Base-by-base conservation (phyloP, 2,113 vertebrate genomes). In the Anseranas semipalmata region DNA sequence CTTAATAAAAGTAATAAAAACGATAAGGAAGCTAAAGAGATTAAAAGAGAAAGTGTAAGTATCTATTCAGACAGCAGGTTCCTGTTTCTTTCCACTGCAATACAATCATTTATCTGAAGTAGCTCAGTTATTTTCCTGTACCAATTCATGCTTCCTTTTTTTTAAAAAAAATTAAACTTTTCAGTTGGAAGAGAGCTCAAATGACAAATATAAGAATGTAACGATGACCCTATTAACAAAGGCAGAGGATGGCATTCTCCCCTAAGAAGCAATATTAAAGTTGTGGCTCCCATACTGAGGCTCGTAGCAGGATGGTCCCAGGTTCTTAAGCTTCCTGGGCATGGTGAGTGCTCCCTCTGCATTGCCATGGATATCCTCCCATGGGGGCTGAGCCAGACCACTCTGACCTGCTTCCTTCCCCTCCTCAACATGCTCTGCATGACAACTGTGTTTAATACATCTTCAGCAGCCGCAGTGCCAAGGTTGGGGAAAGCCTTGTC, bases 351-450 rank as follows among this genome's bases (percentile, higher is more conserved):
- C 15, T 75, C n/a, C 22, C 15, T 45, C 20, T 0, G 3, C 22
- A 12, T 5, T n/a, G 3, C 35, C 33, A 9, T 10, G 59, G 72
- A 11, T 73, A 18, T 50, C 48, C 33, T 52, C 43, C 7, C 11
- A 12, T 0, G 2, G 15, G 19, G 35, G 21, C 15, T 14, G 22
- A 30, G 45, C 12, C n/a, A 21, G 58, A 55, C 3, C 11, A 4
- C 58, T 63, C 62, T n/a, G 46, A 56, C 24, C 48, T 50, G 32
- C 43, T 85, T 18, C 28, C 46, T 15, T 68, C 24, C 21, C 5
- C 28, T 11, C n/a, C 32, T 53, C 63, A 28, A 1, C 1, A 8
- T 22, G 13, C 8, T 37, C 21, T 2, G 0, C 1, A 0, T 1
- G 1, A 0, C 8, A 30, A 43, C 28, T 33, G 53, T 15, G 32